These are phyloP conservation scores for Montipora capricornis DNA, from an alignment of 64 coral and sea anemone species.

Conservation along the genomic window DNA sequence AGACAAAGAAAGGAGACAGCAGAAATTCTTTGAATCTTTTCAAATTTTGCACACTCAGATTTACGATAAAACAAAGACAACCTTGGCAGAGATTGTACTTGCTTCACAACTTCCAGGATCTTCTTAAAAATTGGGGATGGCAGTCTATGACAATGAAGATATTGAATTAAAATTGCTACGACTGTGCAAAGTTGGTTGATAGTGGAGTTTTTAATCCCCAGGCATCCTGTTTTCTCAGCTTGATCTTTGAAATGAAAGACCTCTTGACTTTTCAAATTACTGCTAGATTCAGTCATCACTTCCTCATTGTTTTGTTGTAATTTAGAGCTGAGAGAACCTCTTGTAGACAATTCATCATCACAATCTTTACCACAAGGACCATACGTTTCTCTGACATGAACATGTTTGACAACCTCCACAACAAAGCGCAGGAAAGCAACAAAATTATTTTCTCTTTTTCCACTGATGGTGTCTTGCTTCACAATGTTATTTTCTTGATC, in stretches of 20 bases:
- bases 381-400: not conserved
- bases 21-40: not conserved
- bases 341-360: not conserved
- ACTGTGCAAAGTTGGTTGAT: conserved; percentile 30
- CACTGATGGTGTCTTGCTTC: conserved; percentile 6
- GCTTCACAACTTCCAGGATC: conserved; percentile 39
- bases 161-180: conserved; percentile 40
- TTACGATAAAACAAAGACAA: conserved; percentile 1
- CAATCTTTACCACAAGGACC: not conserved
- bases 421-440: conserved; percentile 11
- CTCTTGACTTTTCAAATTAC: not conserved
- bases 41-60: not conserved
- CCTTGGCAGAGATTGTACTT: conserved; percentile 1
- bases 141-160: conserved; percentile 51
- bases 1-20: conserved; percentile 58
- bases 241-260: not conserved
- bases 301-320: not conserved
- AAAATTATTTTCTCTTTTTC: not conserved
- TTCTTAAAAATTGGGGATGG: conserved; percentile 68
- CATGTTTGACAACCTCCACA: not conserved
- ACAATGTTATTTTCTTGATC: conserved; percentile 24
- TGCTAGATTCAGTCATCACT: not conserved
- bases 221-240: not conserved
- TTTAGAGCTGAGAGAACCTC: not conserved
- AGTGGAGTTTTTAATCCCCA: not conserved